These are phyloP conservation scores for Synergus japonicus DNA, from an alignment of 2,888 invertebrate species.

Conservation along the genomic window DNA sequence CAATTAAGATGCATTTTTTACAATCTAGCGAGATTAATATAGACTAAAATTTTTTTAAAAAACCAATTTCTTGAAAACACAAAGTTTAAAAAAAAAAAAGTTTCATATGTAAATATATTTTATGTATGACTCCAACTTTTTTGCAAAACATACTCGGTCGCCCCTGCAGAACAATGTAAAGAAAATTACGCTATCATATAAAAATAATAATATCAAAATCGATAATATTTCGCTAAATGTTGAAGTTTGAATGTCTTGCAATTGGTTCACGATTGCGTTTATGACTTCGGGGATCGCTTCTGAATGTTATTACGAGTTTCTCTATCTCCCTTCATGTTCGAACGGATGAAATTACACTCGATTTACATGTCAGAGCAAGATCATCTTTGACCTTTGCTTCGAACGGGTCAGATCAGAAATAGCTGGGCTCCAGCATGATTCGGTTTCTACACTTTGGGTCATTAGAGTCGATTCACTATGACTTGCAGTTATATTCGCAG, in stretches of 20 bases:
- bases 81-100: too few species aligned
- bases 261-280: conserved; percentile 36
- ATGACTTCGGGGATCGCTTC: conserved; percentile 31
- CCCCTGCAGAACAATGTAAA: background rate
- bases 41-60: too few species aligned
- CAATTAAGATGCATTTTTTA: too few species aligned
- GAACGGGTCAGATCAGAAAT: background rate
- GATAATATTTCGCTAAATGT: background rate
- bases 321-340: conserved; percentile 28
- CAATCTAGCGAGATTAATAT: too few species aligned
- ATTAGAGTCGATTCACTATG: conserved; percentile 1
- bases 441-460: conserved; percentile 16
- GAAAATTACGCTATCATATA: background rate
- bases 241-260: conserved; percentile 15
- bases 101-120: too few species aligned
- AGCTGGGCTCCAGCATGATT: conserved; percentile 6
- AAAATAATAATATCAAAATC: background rate
- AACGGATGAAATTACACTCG: conserved; percentile 32
- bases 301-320: conserved; percentile 32
- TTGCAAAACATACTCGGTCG: background rate
- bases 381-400: conserved; percentile 28
- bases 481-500: background rate
- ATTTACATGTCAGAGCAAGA: conserved; percentile 39
- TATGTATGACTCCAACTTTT: background rate
- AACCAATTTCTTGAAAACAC: too few species aligned